phyloP scores from a whole-genome alignment of 2,113 vertebrate species.

The pig (Sus scrofa) region T2T-Sscrofa CM000817.6:16858001-16858500 shows the following conservation, averaged over 20 bases:
- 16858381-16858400: too few relatives aligned
- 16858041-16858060: neutral
- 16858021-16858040: conserved; percentile 42
- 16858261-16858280: neutral
- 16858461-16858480: too few relatives aligned
- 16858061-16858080: neutral
- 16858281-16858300: neutral
- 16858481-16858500: too few relatives aligned
- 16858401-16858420: too few relatives aligned
- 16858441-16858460: too few relatives aligned
- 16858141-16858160: neutral
- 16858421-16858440: too few relatives aligned
- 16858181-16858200: neutral
- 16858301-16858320: too few relatives aligned
- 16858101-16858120: neutral
- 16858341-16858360: too few relatives aligned
- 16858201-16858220: neutral
- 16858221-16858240: neutral
- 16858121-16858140: neutral
- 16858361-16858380: too few relatives aligned
- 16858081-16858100: neutral
- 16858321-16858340: too few relatives aligned
- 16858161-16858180: neutral
- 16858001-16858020: neutral
- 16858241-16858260: neutral